phyloP scores from a whole-genome alignment of 2,113 vertebrate species.

The Cavia aperea region DNA sequence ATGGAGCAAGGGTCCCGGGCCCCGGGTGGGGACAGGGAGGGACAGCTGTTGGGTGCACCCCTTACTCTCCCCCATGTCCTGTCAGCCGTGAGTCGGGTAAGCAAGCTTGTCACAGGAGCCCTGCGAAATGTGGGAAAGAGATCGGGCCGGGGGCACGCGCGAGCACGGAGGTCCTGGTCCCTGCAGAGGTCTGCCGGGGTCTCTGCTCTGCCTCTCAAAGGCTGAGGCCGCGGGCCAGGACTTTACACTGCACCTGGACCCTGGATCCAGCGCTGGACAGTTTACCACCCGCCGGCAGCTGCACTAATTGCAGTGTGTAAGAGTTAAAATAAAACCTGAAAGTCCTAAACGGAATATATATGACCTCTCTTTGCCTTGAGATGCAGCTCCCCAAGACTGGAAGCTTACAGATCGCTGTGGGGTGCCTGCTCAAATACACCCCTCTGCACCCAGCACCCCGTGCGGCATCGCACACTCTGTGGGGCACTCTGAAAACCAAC shows the following conservation, averaged over 20 bases:
- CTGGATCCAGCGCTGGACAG: neutral
- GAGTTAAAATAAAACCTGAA: slow-evolving; percentile 12
- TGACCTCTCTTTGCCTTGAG: neutral
- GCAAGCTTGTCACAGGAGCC: neutral
- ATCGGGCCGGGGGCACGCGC: neutral
- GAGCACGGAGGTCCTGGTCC: too few species aligned
- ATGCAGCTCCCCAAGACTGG: neutral
- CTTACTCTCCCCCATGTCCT: neutral
- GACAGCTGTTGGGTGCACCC: neutral
- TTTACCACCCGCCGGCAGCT: neutral
- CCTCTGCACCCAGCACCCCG: neutral
- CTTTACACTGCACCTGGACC: neutral
- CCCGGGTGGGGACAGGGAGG: neutral
- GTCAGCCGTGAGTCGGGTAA: neutral
- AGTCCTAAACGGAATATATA: neutral
- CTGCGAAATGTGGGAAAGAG: neutral
- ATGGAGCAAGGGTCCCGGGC: neutral
- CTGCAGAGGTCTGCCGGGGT: too few species aligned
- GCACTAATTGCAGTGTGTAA: neutral
- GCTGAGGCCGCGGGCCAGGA: neutral
- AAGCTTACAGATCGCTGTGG: neutral
- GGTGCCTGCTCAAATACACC: neutral
- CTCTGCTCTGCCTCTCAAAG: neutral
- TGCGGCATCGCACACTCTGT: neutral
- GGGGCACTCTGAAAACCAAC: neutral